Evolutionary conservation across 2,888 invertebrate species (phyloP), one percentile per base, ranked within the genome.

Genomic region (Drosophila buzzatii): DNA sequence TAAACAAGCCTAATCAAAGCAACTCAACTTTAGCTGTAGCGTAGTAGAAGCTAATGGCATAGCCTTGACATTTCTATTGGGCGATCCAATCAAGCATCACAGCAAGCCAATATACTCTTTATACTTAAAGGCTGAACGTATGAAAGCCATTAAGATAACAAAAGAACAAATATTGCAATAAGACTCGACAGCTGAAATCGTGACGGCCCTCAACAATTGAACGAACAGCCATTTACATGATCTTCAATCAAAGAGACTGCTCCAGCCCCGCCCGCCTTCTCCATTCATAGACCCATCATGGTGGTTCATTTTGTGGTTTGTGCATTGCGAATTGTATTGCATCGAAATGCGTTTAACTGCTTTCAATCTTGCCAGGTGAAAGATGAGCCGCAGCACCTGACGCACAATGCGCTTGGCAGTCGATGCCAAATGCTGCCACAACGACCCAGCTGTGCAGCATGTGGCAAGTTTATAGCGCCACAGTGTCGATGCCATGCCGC

Each of bases 281-380:
- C 41, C 39, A 3, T 39, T 20, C n/a, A 35, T 7, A 8, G 10
- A 9, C 3, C 8, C 9, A 33, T 23, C 52, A 51, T 53, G 68
- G 49, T 65, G 60, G 52, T 49, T 52, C 58, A 47, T 65, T 69
- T 69, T 66, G 67, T 53, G 61, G 63, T 23, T 35, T 77, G 71
- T 37, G 27, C 53, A 64, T 65, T 62, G 62, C 52, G 49, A 51
- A 49, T 63, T 61, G 51, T 68, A 16, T 23, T 47, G 56, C 55
- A 59, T 41, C 51, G 42, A 63, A 70, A 58, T 41, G 39, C 42
- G 44, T 42, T 64, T 58, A 47, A 39, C 23, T 18, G 59, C 49
- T 59, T 59, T 58, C 27, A 85, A 72, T 79, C 80, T 55, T 71
- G 71, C 76, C 71, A 76, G 86, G 84, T 84, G 89, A 86, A 84